Base-by-base conservation (phyloP, 2,888 invertebrate genomes). In the Drosophila barbarae region DNA sequence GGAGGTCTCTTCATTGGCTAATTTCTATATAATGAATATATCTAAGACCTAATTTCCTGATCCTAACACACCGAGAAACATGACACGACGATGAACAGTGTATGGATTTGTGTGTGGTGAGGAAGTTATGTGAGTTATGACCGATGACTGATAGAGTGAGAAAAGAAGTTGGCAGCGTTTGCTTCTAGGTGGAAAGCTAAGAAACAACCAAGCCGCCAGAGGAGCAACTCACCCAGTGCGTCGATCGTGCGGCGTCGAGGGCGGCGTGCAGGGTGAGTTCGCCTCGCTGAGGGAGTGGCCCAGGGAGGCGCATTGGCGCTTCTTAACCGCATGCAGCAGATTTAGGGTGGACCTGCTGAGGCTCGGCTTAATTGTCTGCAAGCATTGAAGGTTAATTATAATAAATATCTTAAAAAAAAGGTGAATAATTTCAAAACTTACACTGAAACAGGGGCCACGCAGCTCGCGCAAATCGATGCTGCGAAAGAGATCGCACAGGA, bases 391-490 rank as follows among this genome's bases (percentile, higher is more conserved):
- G 3, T 12, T 28, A 28, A 3, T 21, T 18, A 12, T 12, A 8
- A 8, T 13, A 13, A 5, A 18, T 18, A 30, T 1, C 18, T 2
- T 2, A 4, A 18, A 2, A 13, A 13, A 18, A 1, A 5, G 28
- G 12, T 1, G 10, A 0, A 18, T 15, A 0, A 18, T 7, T 7
- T 12, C 12, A 21, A 13, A 56, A 88, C 91, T 91, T 89, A 95
- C 94, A 86, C 94, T 94, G 76, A 95, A 92, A 79, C 94, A 94
- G 56, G 95, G 94, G 42, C 95, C 95, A 87, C 95, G 92, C 92
- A 97, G 92, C 90, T 97, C 97, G 54, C 96, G 92, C 70, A 97
- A 92, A 89, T 96, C 96, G 70, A 97, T 95, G 88, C 95, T 95
- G 76, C 95, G 91, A 90, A 97, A 97, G 74, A 97, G 92, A 87